phyloP scores from a whole-genome alignment of 1,140 invertebrate genomes.

The Cryptotermes secundus region DNA sequence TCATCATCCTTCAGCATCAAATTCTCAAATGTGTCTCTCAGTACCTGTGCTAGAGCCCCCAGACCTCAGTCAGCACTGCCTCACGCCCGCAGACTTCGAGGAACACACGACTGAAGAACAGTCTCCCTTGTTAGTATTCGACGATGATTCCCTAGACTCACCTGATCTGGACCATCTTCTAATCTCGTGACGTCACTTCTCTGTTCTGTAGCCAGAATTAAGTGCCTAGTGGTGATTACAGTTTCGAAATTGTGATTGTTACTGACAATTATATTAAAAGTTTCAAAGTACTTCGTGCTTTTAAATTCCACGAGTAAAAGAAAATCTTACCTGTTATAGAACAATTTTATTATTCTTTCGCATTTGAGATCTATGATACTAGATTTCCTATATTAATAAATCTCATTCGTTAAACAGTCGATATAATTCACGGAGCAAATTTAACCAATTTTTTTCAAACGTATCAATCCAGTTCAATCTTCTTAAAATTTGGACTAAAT shows the following conservation, averaged over 20 bases:
- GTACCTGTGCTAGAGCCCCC: not conserved
- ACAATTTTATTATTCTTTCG: too few relatives aligned
- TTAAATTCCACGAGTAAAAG: too few relatives aligned
- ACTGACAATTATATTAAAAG: not conserved
- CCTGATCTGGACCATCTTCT: conserved; percentile 8
- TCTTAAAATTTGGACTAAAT: too few relatives aligned
- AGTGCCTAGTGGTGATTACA: not conserved
- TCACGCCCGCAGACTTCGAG: conserved; percentile 24
- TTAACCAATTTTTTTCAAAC: too few relatives aligned
- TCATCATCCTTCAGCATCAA: not conserved
- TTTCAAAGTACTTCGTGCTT: too few relatives aligned
- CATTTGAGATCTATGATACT: too few relatives aligned
- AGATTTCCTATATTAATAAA: too few relatives aligned
- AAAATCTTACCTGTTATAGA: too few relatives aligned
- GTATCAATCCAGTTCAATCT: too few relatives aligned
- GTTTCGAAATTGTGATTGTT: not conserved
- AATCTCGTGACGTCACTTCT: conserved; percentile 5
- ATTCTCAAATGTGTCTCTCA: not conserved
- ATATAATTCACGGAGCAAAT: too few relatives aligned
- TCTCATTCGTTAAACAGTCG: too few relatives aligned
- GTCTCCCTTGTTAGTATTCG: not conserved
- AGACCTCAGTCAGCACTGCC: conserved; percentile 20
- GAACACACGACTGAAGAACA: conserved; percentile 21
- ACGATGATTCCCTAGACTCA: conserved; percentile 16
- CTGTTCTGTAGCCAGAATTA: not conserved